Base-by-base conservation (phyloP, 2,797 vertebrate species). In the Crenuchus spilurus region DNA sequence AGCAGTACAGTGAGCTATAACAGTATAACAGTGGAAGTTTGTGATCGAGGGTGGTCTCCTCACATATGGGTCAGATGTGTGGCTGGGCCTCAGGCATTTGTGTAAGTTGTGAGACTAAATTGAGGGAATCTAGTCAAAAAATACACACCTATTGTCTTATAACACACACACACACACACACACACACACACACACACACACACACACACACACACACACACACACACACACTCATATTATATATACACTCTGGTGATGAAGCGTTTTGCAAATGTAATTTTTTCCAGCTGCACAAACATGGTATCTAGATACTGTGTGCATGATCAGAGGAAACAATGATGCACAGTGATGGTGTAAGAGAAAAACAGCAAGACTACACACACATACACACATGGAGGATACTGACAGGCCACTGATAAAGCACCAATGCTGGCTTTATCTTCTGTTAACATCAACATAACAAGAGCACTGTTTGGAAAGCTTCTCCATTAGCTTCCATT, bases 321-420 rank as follows among this genome's bases (percentile, higher is more conserved):
- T 18, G 49, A 51, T 30, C 54, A 18, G 52, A 63, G 67, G 71
- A 68, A 70, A 72, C 70, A 76, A 72, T 75, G 73, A 61, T 8
- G 8, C 3, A 35, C 33, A 35, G 8, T 57, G 54, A 57, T 20
- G 24, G 37, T 41, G 31, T 48, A 57, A 24, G 30, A 31, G 33
- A 18, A 67, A 68, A 67, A 67, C 52, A 67, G 52, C 63, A 54
- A 16, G 20, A 67, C 44, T 55, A 66, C 62, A 74, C 46, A 74
- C 68, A 51, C 54, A 58, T 37, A 37, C 20, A 30, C 64, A 54
- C 60, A 41, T 33, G 54, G 49, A 66, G 49, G 44, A 70, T 73
- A 76, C 77, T 81, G 66, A 72, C 49, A 42, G 65, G 31, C 55
- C 49, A 66, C 72, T 46, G 77, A 84, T 81, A 78, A 79, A 63